Evolutionary conservation across 2,113 vertebrate species (phyloP).

Genomic region (Vidua chalybeata): DNA sequence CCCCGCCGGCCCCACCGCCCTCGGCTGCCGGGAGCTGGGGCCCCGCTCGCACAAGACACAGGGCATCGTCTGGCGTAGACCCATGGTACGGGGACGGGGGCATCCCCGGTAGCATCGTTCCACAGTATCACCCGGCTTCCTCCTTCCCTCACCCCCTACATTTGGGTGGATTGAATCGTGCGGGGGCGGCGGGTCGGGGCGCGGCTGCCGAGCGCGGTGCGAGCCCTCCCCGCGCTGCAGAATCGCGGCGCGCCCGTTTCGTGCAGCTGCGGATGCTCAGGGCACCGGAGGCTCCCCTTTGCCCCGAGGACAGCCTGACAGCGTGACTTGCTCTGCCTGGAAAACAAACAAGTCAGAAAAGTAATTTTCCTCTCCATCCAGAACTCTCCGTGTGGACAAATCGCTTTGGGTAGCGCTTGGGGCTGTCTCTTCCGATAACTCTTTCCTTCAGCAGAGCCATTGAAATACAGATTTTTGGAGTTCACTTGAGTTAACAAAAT

Average conservation of each 20-base stretch:
- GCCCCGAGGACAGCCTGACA: neutral
- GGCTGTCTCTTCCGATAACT: neutral
- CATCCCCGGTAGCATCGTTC: neutral
- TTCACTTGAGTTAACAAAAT: too few species aligned
- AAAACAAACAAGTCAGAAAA: neutral
- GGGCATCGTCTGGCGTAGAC: conserved; percentile 47
- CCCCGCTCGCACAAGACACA: conserved; percentile 16
- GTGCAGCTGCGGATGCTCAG: neutral
- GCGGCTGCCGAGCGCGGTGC: neutral
- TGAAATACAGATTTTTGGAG: too few species aligned
- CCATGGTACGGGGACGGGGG: conserved; percentile 7
- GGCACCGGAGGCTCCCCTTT: fast-evolving
- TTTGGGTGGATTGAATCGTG: neutral
- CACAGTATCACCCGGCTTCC: neutral
- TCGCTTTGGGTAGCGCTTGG: neutral
- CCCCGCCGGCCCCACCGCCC: neutral
- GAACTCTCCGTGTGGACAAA: fast-evolving
- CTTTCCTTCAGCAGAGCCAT: neutral
- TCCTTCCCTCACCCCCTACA: neutral
- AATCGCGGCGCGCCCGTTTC: fast-evolving
- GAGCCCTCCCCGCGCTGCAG: neutral
- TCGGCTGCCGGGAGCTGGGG: conserved; percentile 45
- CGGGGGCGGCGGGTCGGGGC: neutral
- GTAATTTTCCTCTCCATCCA: fast-evolving
- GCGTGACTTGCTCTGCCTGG: fast-evolving